Evolutionary conservation across 2,113 vertebrate genomes (phyloP), one percentile per base, ranked within the genome.

Genomic region (Irena cyanogastra): DNA sequence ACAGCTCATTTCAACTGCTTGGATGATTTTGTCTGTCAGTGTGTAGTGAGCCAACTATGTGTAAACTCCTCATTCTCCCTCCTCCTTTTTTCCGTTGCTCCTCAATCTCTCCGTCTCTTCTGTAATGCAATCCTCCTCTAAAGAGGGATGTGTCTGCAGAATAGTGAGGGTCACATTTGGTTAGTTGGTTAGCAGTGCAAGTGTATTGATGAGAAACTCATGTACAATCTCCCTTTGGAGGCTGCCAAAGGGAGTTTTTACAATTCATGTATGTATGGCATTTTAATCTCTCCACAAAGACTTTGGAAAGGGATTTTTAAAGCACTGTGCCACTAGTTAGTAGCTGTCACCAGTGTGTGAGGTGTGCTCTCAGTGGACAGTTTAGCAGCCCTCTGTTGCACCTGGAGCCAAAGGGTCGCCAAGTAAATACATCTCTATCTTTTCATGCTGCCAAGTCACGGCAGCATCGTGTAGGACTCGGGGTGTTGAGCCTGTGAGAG

Each of bases 331-430:
- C 76, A 60, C 83, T 79, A 52, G 81, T 95, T 95, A 95, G 95
- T 85, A 92, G 79, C 79, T 94, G 94, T 96, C 92, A 92, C 79
- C 92, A 75, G 82, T 4, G 54, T 18, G 52, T 21, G 70, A 82
- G 49, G 61, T 26, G 5, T 10, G 6, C 47, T 83, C 90, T 90
- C 83, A 14, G 50, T 1, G 35, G 83, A 90, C 80, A 81, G 56
- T 66, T 88, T 70, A 90, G 64, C 69, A 71, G 83, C 75, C 37
- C 82, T 80, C 39, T 3, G 2, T 45, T 47, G 89, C 82, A 90
- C 91, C 69, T 72, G 78, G 77, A 77, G 42, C 68, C 4, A 1
- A 90, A 72, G 84, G 93, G 84, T 86, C n/a, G 0, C 83, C n/a
- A 33, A 50, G 49, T 37, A 64, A 72, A 71, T 83, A 30, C 65